Evolutionary conservation across 1,140 invertebrate species (phyloP), one percentile per base, ranked within the genome.

Genomic region (Chelonus insularis): DNA sequence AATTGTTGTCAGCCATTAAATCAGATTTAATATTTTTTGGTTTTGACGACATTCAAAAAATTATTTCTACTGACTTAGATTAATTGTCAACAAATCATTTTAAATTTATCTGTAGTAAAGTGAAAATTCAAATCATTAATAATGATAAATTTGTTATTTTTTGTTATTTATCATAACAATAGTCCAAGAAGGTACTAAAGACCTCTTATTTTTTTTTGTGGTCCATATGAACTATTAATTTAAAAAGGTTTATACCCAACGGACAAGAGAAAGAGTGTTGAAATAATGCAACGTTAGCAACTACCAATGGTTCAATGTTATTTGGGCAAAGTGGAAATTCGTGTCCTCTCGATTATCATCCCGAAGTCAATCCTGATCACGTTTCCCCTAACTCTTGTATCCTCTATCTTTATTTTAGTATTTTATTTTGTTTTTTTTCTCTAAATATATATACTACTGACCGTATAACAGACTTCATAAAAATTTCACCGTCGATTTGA

Each of bases 311-410:
- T 41, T 56, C 37, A 25, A 25, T 9, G 54, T 60, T 41, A 34
- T 2, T 34, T 25, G 39, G 54, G 59, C 48, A 76, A 78, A 82
- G 79, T 82, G 77, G 76, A 80, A 80, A 80, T 70, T 68, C 80
- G 71, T 82, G 79, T 82, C 77, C 73, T 21, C 48, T 74, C 71
- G 77, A 80, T 80, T 80, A 79, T 80, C 72, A 79, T 79, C 73
- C 68, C 67, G 64, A 65, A 79, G 77, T 81, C 80, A 79, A 80
- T 81, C 74, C 74, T 76, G 74, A 81, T 82, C 77, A 76, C 62
- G 56, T 21, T 45, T 21, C n/a, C 2, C 50, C 29, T 14, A 32
- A 20, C 45, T 50, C 41, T 34, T 20, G 23, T 45, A 12, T 9
- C 51, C 21, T 34, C 34, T 23, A 7, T 37, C 34, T 55, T 20